A percentile compares a stretch with the other conserved stretches of the same genome.
These are phyloP conservation scores for Chrysemys picta DNA, from an alignment of 2,113 vertebrate genomes.

Conservation along the genomic window DNA sequence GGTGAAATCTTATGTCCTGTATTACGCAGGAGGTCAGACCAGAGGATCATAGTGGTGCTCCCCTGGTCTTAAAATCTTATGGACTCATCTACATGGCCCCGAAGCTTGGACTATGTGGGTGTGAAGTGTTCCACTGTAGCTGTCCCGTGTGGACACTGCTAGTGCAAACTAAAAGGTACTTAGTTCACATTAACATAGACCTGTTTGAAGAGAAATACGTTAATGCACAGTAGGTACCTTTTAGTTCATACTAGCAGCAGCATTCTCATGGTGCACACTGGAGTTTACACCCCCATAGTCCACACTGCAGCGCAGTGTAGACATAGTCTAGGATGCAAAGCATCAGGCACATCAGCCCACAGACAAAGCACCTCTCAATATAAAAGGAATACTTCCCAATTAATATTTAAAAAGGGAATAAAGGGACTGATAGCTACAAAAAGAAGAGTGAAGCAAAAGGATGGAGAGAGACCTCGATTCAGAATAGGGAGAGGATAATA, in stretches of 20 bases:
- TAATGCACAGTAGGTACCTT: not conserved
- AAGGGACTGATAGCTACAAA: not conserved
- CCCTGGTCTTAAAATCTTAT: constrained; percentile 6
- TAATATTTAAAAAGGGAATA: not conserved
- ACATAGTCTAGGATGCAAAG: not conserved
- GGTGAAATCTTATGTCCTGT: not conserved
- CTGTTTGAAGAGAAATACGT: not conserved
- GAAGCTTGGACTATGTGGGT: not conserved
- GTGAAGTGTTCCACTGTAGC: not conserved
- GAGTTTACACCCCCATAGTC: not conserved
- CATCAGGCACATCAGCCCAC: not conserved
- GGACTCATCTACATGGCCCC: not conserved
- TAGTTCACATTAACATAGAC: not conserved
- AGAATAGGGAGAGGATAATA: not conserved
- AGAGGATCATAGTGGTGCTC: not conserved
- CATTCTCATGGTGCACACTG: not conserved
- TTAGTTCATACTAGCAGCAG: not conserved
- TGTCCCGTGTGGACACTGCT: not conserved
- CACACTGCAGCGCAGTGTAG: not conserved
- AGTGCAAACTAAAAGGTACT: not conserved
- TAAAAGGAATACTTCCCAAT: not conserved
- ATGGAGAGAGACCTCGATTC: not conserved
- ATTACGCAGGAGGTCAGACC: not conserved
- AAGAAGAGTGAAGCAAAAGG: not conserved
- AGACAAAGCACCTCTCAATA: not conserved